Base-by-base conservation (phyloP, 2,113 vertebrate genomes). In the Mesembrinibis cayennensis region DNA sequence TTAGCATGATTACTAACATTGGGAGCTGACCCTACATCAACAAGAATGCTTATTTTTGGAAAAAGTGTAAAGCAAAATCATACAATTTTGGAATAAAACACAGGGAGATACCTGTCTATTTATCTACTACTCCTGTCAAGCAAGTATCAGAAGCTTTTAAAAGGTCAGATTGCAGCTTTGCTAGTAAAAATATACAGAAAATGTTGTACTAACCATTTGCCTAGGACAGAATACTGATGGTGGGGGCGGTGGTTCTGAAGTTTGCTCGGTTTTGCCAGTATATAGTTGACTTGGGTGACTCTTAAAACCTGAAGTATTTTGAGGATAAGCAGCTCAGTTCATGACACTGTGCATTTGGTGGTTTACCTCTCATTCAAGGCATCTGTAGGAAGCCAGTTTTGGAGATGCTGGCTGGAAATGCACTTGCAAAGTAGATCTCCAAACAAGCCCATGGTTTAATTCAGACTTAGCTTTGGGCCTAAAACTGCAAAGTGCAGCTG, bases 41-140 rank as follows among this genome's bases (percentile, higher is more conserved):
- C 47, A 32, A 38, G 34, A 65, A 9, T 19, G 30, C 20, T 72
- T 40, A 14, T 22, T 79, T 70, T n/a, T 18, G 8, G 27, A 2
- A 45, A 71, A 66, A 53, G 42, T 6, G 7, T 59, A 42, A 73
- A 87, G 49, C 9, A 47, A 55, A 77, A 17, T 63, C 5, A 17
- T 40, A 4, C 5, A 2, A 2, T 44, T 65, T 66, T 62, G 42
- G 56, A 49, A 12, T 77, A 52, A 61, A 29, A 11, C 18, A 59
- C 6, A 15, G 38, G 27, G 47, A 62, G 22, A 5, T 56, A n/a
- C 0, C 34, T 55, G 0, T 36, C 11, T 56, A 2, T 20, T 21
- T 47, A 14, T 38, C 14, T 62, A 13, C 12, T 16, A 9, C 7
- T 40, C 6, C 22, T 55, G 6, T 40, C 49, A 50, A 86, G 27